These are phyloP conservation scores for Eurypyga helias DNA, from an alignment of 2,113 vertebrate genomes.

Conservation along the genomic window DNA sequence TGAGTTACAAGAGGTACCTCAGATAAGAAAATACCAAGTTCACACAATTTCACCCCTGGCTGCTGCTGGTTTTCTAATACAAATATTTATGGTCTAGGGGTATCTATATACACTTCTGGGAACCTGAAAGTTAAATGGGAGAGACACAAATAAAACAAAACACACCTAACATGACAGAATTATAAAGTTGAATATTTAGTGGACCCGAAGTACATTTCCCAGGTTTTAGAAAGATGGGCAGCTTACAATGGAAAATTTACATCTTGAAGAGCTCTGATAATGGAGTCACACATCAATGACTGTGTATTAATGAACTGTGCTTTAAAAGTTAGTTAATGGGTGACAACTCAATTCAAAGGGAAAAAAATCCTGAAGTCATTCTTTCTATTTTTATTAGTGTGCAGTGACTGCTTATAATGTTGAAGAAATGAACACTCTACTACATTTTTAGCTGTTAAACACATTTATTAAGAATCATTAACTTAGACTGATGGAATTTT, in stretches of 20 bases:
- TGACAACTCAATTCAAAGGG: slow-evolving; percentile 34
- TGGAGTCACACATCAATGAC: slow-evolving; percentile 37
- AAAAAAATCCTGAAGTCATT: background rate
- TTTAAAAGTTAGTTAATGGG: slow-evolving; percentile 14
- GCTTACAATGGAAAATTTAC: background rate
- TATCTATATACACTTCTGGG: background rate
- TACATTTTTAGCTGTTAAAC: slow-evolving; percentile 52
- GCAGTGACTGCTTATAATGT: slow-evolving; percentile 3
- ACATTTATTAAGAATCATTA: slow-evolving; percentile 50
- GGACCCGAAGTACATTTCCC: background rate
- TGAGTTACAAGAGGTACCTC: background rate
- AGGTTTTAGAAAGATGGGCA: background rate
- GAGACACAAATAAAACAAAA: background rate
- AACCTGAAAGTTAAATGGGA: background rate
- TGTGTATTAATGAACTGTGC: slow-evolving; percentile 14
- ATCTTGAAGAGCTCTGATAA: slow-evolving; percentile 7
- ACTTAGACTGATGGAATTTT: slow-evolving; percentile 27
- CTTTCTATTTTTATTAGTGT: slow-evolving; percentile 51
- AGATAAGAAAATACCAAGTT: background rate
- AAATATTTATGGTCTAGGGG: background rate
- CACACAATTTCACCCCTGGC: background rate
- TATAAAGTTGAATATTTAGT: background rate
- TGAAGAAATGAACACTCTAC: slow-evolving; percentile 30
- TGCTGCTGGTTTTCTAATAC: background rate
- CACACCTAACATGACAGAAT: background rate